phyloP scores from a whole-genome alignment of 1,140 invertebrate genomes.

The Ridgeia piscesae region DNA sequence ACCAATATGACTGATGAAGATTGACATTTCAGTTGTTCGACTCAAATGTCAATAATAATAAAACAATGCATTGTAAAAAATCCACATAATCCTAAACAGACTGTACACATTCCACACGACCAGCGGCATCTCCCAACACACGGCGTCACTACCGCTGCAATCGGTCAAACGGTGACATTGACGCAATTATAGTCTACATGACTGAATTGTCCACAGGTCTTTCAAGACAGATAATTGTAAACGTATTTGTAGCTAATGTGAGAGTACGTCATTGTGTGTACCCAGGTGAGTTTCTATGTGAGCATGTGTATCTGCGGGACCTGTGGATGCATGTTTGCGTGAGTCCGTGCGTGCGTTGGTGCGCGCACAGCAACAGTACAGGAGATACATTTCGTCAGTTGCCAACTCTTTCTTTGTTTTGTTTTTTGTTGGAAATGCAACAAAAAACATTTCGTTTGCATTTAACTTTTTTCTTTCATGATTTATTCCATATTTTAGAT shows the following conservation, averaged over 20 bases:
- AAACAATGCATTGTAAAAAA: not conserved
- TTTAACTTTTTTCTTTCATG: too few relatives aligned
- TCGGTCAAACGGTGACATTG: not conserved
- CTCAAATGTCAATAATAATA: not conserved
- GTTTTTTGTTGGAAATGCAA: too few relatives aligned
- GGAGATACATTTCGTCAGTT: not conserved
- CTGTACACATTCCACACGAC: not conserved
- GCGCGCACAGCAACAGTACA: not conserved
- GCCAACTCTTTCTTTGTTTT: not conserved
- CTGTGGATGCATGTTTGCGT: not conserved
- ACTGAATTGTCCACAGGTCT: not conserved
- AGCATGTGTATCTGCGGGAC: not conserved
- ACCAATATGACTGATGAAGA: not conserved
- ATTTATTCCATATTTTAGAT: too few relatives aligned
- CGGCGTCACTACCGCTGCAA: not conserved
- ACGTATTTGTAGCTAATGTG: too few relatives aligned
- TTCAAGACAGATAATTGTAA: too few relatives aligned
- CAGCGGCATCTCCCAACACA: not conserved
- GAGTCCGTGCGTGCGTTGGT: not conserved
- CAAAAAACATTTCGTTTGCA: too few relatives aligned
- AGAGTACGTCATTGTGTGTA: not conserved
- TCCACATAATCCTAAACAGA: too few relatives aligned
- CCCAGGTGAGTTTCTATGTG: not conserved
- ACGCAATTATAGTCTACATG: not conserved
- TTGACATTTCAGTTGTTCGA: not conserved